Conservation (phyloP, 2,797 vertebrate genomes). For the Margarornis squamiger region DNA sequence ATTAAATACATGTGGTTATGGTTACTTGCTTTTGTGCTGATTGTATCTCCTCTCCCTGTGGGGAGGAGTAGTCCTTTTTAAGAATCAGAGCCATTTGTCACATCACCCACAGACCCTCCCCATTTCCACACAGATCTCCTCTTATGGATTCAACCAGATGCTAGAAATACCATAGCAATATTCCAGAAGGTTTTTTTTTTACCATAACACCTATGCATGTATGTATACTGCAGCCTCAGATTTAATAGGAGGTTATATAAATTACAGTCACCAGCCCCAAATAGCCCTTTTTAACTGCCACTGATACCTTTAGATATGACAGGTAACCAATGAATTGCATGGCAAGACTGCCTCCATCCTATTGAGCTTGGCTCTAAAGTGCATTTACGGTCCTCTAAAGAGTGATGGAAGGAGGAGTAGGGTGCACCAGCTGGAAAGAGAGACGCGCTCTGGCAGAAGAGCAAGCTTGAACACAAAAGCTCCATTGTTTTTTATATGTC, state of each 20-base stretch:
- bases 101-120: background rate
- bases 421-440: background rate
- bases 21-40: background rate
- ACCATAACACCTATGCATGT: background rate
- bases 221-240: background rate
- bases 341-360: background rate
- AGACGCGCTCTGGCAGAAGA: background rate
- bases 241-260: background rate
- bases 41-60: background rate
- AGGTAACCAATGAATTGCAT: background rate
- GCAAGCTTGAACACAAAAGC: background rate
- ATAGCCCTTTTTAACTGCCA: background rate
- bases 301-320: background rate
- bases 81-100: background rate
- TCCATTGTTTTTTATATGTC: accelerated
- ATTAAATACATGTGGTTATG: background rate
- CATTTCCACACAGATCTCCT: background rate
- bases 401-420: background rate
- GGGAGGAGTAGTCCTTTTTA: background rate
- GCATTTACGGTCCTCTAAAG: background rate
- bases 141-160: background rate
- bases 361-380: background rate
- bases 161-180: background rate
- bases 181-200: background rate
- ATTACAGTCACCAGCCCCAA: background rate